Evolutionary conservation across 2,888 invertebrate species (phyloP), one percentile per base, ranked within the genome.

Genomic region (Rhamnusium bicolor): DNA sequence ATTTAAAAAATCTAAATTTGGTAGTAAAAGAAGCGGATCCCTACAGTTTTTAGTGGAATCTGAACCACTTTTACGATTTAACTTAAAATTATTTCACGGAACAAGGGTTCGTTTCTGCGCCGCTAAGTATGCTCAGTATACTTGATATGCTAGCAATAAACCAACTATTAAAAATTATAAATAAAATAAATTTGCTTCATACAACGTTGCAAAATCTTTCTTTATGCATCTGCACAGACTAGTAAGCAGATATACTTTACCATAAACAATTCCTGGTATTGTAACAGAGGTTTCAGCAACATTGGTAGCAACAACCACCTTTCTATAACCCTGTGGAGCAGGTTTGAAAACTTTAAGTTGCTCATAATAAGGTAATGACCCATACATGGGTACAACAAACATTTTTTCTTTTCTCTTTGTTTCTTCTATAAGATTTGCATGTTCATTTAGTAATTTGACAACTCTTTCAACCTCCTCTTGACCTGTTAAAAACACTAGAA

Each of bases 231-330:
- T 24, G 2, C 6, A 62, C n/a, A 18, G 54, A 56, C n/a, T 12
- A 56, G 10, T 32, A 24, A 10, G n/a, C 46, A 49, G 32, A 51
- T 56, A 62, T 8, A 29, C 12, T 32, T 71, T 88, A 96, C 96
- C 96, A 87, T 97, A 97, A 29, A 94, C 94, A 76, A 99, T 93
- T 21, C 98, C 98, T 2, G 95, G 94, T 83, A 99, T 97, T 0
- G 99, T 99, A 16, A 99, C 93, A 0, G 98, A 98, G 0, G 99
- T 96, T 88, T 99, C 99, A 0, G 99, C 98, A 66, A 99, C 95
- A 85, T 99, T 99, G 0, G 98, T 99, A 0, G 98, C 95, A 3
- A 99, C 90, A 0, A 99, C 93, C 19, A 98, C 93, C 89, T 98
- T 99, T 27, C 99, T 90, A 0, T 93, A 92, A 32, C 93, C 93